Percentiles rank a stretch among this genome's conserved stretches.
phyloP scores from a whole-genome alignment of 2,797 vertebrate genomes.

The Tangara arthus region DNA sequence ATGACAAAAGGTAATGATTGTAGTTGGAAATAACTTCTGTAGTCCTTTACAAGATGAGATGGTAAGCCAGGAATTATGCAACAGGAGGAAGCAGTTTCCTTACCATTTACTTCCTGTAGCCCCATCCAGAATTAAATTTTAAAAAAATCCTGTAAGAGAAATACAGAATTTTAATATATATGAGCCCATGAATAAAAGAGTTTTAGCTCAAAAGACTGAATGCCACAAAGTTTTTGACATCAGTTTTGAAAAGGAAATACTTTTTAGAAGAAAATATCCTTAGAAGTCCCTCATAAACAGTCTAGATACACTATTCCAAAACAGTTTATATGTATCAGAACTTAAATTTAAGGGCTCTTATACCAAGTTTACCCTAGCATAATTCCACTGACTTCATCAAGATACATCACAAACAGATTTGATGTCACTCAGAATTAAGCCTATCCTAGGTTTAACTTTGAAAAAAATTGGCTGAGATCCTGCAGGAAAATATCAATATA shows the following conservation, averaged over 20 bases:
- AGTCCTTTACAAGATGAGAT: background rate
- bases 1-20: background rate
- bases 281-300: background rate
- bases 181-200: fast-evolving
- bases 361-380: background rate
- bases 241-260: background rate
- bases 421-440: background rate
- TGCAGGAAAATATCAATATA: background rate
- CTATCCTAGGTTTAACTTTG: background rate
- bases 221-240: background rate
- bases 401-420: background rate
- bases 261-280: background rate
- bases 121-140: background rate
- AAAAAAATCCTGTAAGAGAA: background rate
- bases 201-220: background rate
- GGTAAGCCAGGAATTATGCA: background rate
- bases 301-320: background rate
- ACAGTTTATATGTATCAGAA: background rate
- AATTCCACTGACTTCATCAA: background rate
- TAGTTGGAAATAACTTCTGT: background rate
- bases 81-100: background rate
- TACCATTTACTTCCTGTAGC: background rate
- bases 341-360: background rate
- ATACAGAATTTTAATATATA: background rate
- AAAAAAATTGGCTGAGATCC: background rate